Evolutionary conservation across 2,797 vertebrate species (phyloP).

Genomic region (Meda fulgida): DNA sequence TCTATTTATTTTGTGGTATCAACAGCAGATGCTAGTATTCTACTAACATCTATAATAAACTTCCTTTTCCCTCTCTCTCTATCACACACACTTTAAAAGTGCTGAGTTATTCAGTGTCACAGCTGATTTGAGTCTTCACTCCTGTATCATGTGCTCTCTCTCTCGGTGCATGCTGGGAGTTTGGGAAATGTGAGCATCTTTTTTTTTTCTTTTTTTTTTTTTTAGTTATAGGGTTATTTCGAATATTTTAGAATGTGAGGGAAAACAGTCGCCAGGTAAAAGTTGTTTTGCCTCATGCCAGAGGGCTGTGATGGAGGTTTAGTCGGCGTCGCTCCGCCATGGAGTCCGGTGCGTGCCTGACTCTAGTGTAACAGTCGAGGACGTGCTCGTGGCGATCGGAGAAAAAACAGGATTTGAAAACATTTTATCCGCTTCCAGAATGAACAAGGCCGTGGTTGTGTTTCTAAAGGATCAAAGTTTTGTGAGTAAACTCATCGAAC

Average conservation of each 20-base stretch:
- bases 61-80: not conserved
- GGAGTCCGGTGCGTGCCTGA: not conserved
- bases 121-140: slow-evolving; percentile 21
- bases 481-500: not conserved
- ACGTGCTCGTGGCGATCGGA: not conserved
- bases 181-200: too few relatives aligned
- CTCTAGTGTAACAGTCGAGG: not conserved
- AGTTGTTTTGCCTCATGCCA: not conserved
- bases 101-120: slow-evolving; percentile 13
- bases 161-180: too few relatives aligned
- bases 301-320: not conserved
- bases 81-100: not conserved
- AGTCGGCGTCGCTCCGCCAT: too few relatives aligned
- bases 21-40: slow-evolving; percentile 1
- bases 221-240: too few relatives aligned
- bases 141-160: slow-evolving; percentile 3
- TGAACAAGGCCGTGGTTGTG: not conserved
- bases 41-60: not conserved
- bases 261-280: too few relatives aligned
- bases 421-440: not conserved
- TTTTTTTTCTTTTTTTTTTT: too few relatives aligned
- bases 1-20: slow-evolving; percentile 16
- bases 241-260: too few relatives aligned
- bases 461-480: not conserved
- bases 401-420: not conserved